phyloP scores from a whole-genome alignment of 2,113 vertebrate species.

The Oncorhynchus keta region DNA sequence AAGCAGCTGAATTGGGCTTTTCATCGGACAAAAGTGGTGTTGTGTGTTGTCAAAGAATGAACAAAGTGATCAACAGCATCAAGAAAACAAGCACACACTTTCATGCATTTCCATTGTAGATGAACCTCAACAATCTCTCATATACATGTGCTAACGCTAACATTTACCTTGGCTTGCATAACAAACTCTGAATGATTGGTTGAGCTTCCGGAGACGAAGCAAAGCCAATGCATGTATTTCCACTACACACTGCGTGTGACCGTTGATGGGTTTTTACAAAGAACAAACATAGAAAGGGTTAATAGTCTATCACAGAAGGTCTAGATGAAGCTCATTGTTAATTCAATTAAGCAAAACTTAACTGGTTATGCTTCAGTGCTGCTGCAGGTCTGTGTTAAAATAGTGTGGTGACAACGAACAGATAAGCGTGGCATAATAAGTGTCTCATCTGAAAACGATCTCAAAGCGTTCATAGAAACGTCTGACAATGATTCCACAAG shows the following conservation, averaged over 20 bases:
- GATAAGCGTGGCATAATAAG: no score
- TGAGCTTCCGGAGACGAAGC: constrained; percentile 38
- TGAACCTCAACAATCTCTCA: constrained; percentile 2
- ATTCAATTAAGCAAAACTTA: constrained; percentile 43
- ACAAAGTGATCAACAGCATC: not conserved
- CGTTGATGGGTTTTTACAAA: constrained; percentile 37
- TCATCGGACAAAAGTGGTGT: constrained; percentile 23
- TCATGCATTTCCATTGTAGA: not conserved
- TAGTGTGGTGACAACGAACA: constrained; percentile 1
- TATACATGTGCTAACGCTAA: constrained; percentile 52
- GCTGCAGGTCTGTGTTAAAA: constrained; percentile 39
- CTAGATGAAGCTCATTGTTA: constrained; percentile 30
- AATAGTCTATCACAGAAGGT: constrained; percentile 34
- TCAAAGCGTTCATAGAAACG: not conserved
- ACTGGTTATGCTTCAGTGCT: constrained; percentile 35
- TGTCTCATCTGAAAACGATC: not conserved
- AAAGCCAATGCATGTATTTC: constrained; percentile 25
- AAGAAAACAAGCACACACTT: not conserved
- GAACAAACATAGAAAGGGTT: constrained; percentile 42
- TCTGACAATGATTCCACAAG: constrained; percentile 40
- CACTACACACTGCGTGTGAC: constrained; percentile 13
- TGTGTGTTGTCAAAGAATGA: not conserved
- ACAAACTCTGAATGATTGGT: constrained; percentile 1
- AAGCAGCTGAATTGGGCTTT: constrained; percentile 39
- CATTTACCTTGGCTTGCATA: constrained; percentile 53